Evolutionary conservation across 2,113 vertebrate species (phyloP).

Genomic region (Leptocoma aspasia): DNA sequence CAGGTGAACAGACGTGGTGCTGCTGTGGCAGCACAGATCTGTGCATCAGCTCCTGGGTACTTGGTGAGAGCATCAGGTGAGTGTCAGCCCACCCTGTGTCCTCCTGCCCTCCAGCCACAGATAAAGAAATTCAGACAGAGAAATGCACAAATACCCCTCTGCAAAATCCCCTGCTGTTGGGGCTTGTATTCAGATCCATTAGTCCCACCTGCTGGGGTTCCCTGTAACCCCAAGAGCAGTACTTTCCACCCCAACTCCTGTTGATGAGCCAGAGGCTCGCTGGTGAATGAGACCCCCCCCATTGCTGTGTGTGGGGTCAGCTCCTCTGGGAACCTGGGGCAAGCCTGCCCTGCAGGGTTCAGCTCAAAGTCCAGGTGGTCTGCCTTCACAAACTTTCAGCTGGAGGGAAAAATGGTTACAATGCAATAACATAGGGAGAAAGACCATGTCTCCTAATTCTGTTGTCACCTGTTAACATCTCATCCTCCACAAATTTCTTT

Average conservation of each 20-base stretch:
- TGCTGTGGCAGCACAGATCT: neutral
- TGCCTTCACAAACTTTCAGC: neutral
- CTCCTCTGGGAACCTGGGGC: neutral
- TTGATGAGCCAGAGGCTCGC: neutral
- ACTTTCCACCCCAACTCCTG: neutral
- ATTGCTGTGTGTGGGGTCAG: neutral
- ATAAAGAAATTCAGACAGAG: neutral
- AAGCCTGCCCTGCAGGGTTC: neutral
- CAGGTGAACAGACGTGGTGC: neutral
- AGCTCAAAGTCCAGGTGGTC: neutral
- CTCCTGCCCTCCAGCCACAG: neutral
- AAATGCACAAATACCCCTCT: neutral
- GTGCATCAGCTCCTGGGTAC: accelerated
- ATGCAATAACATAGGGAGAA: neutral
- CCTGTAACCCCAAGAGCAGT: neutral
- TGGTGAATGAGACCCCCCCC: neutral
- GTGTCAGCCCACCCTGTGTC: neutral
- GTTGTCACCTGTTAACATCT: neutral
- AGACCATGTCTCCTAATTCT: neutral
- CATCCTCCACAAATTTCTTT: constrained; percentile 58
- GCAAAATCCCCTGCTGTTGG: neutral
- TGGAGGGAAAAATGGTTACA: neutral
- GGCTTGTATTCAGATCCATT: neutral
- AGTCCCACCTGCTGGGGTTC: neutral
- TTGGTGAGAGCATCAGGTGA: neutral